Evolutionary conservation across 2,113 vertebrate species (phyloP).

Genomic region (Myiopsitta monachus): DNA sequence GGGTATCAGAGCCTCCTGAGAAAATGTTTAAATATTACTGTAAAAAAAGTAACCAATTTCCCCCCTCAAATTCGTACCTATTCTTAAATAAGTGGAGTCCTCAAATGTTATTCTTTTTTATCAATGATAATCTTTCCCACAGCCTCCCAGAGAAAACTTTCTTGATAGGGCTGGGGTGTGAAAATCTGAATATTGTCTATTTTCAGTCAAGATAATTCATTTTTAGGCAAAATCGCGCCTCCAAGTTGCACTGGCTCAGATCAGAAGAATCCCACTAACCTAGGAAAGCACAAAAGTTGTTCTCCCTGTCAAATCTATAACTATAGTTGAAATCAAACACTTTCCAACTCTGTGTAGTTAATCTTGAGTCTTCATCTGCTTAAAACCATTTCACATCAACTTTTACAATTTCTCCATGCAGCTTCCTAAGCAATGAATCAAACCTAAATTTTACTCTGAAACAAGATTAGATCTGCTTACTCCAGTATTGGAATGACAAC

Average conservation of each 20-base stretch:
- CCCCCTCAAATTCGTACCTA: not conserved
- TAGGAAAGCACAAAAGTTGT: not conserved
- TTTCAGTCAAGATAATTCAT: not conserved
- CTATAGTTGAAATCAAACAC: not conserved
- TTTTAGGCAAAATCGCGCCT: not conserved
- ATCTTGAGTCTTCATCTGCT: not conserved
- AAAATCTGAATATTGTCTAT: not conserved
- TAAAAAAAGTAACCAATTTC: not conserved
- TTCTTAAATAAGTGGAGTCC: not conserved
- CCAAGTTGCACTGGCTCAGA: not conserved
- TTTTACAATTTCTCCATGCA: not conserved
- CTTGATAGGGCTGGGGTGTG: fast-evolving
- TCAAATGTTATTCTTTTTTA: not conserved
- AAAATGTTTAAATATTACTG: not conserved
- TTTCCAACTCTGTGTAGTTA: not conserved
- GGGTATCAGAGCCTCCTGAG: not conserved
- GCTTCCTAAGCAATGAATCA: not conserved
- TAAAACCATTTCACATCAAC: not conserved
- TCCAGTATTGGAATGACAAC: too few species aligned
- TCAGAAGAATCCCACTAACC: not conserved
- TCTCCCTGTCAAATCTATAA: not conserved
- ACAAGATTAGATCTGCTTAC: not conserved
- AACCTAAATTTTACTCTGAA: not conserved
- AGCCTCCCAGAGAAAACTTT: not conserved
- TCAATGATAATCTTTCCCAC: not conserved